Percentiles rank a stretch among this genome's conserved stretches.
phyloP scores from a whole-genome alignment of 2,113 vertebrate species.

The Eclectus roratus region DNA sequence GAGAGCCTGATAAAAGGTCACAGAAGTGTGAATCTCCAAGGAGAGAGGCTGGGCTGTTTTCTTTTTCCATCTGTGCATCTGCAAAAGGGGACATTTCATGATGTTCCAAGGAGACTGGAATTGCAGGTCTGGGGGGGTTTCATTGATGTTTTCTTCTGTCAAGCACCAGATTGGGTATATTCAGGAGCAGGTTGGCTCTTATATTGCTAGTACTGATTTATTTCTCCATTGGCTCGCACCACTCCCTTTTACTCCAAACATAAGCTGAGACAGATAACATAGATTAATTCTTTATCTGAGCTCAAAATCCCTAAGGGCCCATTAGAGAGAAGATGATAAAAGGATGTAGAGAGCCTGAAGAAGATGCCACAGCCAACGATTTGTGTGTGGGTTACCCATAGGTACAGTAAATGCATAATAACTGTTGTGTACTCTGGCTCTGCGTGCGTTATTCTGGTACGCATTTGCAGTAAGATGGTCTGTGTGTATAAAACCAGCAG shows the following conservation, averaged over 20 bases:
- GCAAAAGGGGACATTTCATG: neutral
- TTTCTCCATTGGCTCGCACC: neutral
- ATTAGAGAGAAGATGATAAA: neutral
- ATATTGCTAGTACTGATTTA: neutral
- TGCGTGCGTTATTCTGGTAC: neutral
- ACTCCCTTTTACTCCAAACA: neutral
- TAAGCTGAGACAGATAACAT: slow-evolving; percentile 14
- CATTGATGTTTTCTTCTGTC: neutral
- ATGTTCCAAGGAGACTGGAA: neutral
- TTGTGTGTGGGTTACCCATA: neutral
- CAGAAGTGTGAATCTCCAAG: neutral
- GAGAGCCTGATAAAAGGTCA: neutral
- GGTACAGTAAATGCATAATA: neutral
- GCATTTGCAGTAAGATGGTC: neutral
- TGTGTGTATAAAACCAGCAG: neutral
- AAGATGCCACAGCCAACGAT: neutral
- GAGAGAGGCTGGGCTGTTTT: neutral
- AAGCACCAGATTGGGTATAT: neutral
- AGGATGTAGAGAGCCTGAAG: neutral
- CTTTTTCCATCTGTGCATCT: neutral
- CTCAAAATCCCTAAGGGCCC: neutral
- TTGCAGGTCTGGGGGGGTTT: neutral
- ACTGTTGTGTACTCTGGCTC: neutral
- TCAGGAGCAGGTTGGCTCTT: neutral
- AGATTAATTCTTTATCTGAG: slow-evolving; percentile 47